phyloP scores from a whole-genome alignment of 2,888 invertebrate genomes.

The Erynnis tages region DNA sequence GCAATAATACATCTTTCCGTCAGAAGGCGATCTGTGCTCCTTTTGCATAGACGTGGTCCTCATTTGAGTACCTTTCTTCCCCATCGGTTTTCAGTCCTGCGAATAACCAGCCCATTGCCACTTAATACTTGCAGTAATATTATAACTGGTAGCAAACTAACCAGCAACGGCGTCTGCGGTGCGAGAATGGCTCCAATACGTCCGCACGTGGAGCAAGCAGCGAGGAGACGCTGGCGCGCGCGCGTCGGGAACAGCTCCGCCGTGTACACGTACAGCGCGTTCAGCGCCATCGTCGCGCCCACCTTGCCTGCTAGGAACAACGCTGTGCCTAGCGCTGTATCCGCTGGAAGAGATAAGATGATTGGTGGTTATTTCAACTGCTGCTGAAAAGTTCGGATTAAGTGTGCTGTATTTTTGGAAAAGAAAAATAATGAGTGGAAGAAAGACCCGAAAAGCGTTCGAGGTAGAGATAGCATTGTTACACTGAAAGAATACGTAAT shows the following conservation, averaged over 20 bases:
- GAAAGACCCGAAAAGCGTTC: too few species aligned
- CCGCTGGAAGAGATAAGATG: slow-evolving; percentile 33
- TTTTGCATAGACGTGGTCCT: too few species aligned
- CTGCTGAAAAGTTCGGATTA: background rate
- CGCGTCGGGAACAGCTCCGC: slow-evolving; percentile 88
- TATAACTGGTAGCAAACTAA: slow-evolving; percentile 42
- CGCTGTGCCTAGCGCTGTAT: slow-evolving; percentile 45
- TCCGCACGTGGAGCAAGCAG: slow-evolving; percentile 86
- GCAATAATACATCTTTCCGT: too few species aligned
- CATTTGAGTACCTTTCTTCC: too few species aligned
- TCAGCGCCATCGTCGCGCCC: slow-evolving; percentile 85
- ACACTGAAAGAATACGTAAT: too few species aligned
- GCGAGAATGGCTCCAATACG: slow-evolving; percentile 86
- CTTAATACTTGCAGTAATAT: slow-evolving; percentile 47
- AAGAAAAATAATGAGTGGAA: too few species aligned
- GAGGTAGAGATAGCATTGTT: too few species aligned
- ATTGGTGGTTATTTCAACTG: background rate
- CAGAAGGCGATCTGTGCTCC: too few species aligned
- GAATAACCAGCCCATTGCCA: slow-evolving; percentile 63
- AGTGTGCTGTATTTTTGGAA: too few species aligned
- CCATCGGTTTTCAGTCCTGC: too few species aligned
- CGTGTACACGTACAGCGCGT: slow-evolving; percentile 85
- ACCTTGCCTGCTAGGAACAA: slow-evolving; percentile 83
- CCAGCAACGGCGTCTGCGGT: slow-evolving; percentile 85
- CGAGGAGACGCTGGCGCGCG: slow-evolving; percentile 85